These are phyloP conservation scores for Anser cygnoides DNA, from an alignment of 2,113 vertebrate species.

Conservation along the genomic window DNA sequence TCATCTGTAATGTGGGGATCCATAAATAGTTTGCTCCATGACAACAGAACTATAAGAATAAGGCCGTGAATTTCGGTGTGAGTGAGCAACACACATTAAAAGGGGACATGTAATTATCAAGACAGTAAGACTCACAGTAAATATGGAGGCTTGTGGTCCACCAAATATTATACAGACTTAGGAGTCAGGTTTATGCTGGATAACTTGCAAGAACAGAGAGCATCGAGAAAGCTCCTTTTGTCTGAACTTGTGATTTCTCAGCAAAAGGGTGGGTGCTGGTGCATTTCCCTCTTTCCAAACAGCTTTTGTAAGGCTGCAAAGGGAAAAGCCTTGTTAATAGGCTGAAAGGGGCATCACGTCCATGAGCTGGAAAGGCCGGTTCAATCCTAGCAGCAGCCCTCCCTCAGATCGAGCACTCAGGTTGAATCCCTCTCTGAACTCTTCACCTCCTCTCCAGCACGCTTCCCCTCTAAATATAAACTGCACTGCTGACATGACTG, in stretches of 20 bases:
- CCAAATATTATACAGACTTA: not conserved
- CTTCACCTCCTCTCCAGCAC: slow-evolving; percentile 65
- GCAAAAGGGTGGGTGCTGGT: not conserved
- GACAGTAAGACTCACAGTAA: not conserved
- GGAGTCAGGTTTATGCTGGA: not conserved
- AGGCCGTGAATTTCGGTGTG: not conserved
- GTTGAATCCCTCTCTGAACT: slow-evolving; percentile 62
- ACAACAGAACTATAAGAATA: not conserved
- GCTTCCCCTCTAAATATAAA: slow-evolving; percentile 69
- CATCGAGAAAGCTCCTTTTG: not conserved
- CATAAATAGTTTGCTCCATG: not conserved
- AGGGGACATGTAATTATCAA: not conserved
- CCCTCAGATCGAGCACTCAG: slow-evolving; percentile 1
- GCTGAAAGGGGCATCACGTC: not conserved
- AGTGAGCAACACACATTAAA: not conserved
- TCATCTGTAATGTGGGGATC: not conserved
- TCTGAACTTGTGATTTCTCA: not conserved
- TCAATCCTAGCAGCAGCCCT: not conserved
- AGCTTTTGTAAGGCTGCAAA: not conserved
- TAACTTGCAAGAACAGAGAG: not conserved
- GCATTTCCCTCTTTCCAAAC: not conserved
- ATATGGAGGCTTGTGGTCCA: not conserved
- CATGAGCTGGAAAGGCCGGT: not conserved
- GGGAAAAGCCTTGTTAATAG: not conserved
- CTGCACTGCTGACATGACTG: slow-evolving; percentile 52